phyloP scores from a whole-genome alignment of 2,888 invertebrate genomes.

The Teinopalpus imperialis region DNA sequence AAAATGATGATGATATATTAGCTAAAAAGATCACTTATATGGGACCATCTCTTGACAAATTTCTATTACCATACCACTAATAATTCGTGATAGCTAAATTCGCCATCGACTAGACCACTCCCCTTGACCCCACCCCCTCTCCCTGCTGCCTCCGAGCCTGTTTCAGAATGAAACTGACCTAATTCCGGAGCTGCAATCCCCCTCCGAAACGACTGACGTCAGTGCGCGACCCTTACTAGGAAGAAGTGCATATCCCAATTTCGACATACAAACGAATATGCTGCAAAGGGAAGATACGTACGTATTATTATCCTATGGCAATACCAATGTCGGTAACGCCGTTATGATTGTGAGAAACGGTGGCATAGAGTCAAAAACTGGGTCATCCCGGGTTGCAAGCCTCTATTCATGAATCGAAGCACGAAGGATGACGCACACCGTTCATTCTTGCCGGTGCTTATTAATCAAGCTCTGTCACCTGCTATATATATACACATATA shows the following conservation, averaged over 20 bases:
- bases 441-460: slow-evolving; percentile 68
- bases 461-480: slow-evolving; percentile 56
- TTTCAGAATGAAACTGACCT: slow-evolving; percentile 86
- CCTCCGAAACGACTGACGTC: slow-evolving; percentile 81
- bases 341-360: slow-evolving; percentile 33
- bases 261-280: slow-evolving; percentile 35
- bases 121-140: slow-evolving; percentile 43
- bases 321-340: slow-evolving; percentile 37
- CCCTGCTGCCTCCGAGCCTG: slow-evolving; percentile 59
- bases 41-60: not conserved
- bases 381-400: slow-evolving; percentile 86
- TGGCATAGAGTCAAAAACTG: slow-evolving; percentile 80
- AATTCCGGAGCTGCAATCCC: slow-evolving; percentile 76
- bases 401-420: slow-evolving; percentile 82
- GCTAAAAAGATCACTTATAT: too few species aligned
- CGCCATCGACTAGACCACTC: slow-evolving; percentile 48
- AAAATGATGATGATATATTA: too few species aligned
- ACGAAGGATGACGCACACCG: slow-evolving; percentile 61
- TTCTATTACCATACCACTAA: slow-evolving; percentile 24
- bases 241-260: slow-evolving; percentile 50
- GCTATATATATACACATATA: too few species aligned
- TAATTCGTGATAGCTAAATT: slow-evolving; percentile 52
- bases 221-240: slow-evolving; percentile 55
- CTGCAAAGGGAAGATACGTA: slow-evolving; percentile 27
- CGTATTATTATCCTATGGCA: slow-evolving; percentile 31